phyloP scores from a whole-genome alignment of 2,888 invertebrate genomes.

The Hypselothyrea guttata region DNA sequence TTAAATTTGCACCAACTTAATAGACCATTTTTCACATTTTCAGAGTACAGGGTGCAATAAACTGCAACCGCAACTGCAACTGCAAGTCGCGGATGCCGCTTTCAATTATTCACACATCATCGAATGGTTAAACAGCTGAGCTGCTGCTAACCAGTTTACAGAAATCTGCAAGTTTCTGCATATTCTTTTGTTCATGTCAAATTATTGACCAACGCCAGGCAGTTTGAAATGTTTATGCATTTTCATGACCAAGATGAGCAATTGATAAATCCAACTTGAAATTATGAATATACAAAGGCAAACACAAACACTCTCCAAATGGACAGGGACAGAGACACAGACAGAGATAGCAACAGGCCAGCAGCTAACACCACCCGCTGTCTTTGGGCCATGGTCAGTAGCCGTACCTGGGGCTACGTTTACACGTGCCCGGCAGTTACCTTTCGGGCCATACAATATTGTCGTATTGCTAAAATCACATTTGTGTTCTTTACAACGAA shows the following conservation, averaged over 20 bases:
- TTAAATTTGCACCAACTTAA: too few relatives aligned
- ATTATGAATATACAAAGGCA: slow-evolving; percentile 70
- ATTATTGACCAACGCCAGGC: slow-evolving; percentile 79
- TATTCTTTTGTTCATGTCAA: slow-evolving; percentile 80
- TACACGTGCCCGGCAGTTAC: slow-evolving; percentile 50
- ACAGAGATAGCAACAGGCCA: slow-evolving; percentile 15
- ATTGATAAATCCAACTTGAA: slow-evolving; percentile 77
- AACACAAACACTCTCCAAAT: slow-evolving; percentile 6
- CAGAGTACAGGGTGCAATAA: too few relatives aligned
- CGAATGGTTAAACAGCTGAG: slow-evolving; percentile 16
- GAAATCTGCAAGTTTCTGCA: slow-evolving; percentile 27
- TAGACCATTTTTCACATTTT: too few relatives aligned
- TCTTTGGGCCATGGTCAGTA: slow-evolving; percentile 44
- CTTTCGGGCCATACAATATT: too few relatives aligned
- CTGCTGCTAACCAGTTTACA: background rate
- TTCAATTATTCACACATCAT: slow-evolving; percentile 69
- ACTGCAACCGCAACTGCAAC: slow-evolving; percentile 11
- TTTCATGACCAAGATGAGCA: slow-evolving; percentile 81
- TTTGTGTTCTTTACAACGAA: too few relatives aligned
- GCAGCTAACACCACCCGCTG: slow-evolving; percentile 59
- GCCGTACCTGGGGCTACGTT: slow-evolving; percentile 47
- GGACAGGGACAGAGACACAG: slow-evolving; percentile 2
- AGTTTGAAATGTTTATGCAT: slow-evolving; percentile 81
- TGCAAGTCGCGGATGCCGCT: slow-evolving; percentile 37
- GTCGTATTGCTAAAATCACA: too few relatives aligned